A percentile compares a stretch with the other conserved stretches of the same genome.
Evolutionary conservation across 2,113 vertebrate genomes (phyloP).

Genomic region (Ceuthmochares aereus): DNA sequence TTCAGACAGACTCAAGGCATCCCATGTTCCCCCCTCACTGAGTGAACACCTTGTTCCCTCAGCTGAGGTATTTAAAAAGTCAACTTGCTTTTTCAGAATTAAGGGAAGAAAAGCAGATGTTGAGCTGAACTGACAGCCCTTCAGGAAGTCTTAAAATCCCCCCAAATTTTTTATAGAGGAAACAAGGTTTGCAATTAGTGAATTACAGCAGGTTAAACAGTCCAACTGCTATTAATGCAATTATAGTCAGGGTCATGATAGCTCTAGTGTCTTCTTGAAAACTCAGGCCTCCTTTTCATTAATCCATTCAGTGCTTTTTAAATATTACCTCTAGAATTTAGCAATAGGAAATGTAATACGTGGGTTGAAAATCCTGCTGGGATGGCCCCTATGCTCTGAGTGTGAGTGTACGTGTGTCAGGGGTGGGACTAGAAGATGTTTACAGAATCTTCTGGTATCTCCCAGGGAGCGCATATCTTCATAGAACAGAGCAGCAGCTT

Average conservation of each 20-base stretch:
- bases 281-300: neutral
- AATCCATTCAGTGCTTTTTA: neutral
- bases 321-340: neutral
- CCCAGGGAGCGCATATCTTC: neutral
- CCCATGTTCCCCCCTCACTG: neutral
- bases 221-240: constrained; percentile 65
- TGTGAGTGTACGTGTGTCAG: neutral
- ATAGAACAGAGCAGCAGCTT: neutral
- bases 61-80: constrained; percentile 6
- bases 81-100: neutral
- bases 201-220: neutral
- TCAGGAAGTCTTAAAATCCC: constrained; percentile 59
- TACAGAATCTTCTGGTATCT: neutral
- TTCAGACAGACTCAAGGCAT: neutral
- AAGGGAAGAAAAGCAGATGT: constrained; percentile 34
- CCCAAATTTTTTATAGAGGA: neutral
- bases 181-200: constrained; percentile 62
- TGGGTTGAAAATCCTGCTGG: neutral
- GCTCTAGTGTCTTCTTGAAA: neutral
- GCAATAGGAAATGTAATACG: neutral
- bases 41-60: accelerated
- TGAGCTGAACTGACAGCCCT: constrained; percentile 62
- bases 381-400: neutral
- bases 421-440: neutral
- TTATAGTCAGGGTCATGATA: constrained; percentile 57